Base-by-base conservation (phyloP, 2,797 vertebrate genomes). In the Gymnodraco acuticeps region DNA sequence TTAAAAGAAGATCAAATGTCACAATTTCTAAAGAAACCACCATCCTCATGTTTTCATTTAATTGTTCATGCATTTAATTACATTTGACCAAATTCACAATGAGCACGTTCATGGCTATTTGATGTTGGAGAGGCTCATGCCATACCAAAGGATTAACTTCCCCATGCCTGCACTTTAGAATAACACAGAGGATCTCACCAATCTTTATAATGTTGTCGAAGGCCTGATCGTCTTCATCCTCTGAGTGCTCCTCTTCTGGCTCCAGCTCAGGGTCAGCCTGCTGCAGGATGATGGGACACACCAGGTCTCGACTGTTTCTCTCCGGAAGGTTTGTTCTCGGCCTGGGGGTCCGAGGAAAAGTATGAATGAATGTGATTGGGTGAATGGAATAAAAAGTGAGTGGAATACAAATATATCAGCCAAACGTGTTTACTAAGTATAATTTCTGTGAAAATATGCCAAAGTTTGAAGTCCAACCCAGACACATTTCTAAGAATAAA, bases 221-320 rank as follows among this genome's bases (percentile, higher is more conserved):
- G n/a, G 47, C 10, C 33, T 15, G 6, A 0, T 64, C 58, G 0
- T 10, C 61, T 64, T 51, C 20, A 53, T 53, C 51, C 5, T 55
- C 51, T 0, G 51, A 9, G 1, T 10, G 5, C 41, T 54, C 64
- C 1, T 66, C 51, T 46, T 66, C 51, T 19, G 31, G 0, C 45
- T 55, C 42, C 16, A 14, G 51, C 5, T 5, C 51, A 45, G 41
- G 16, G 41, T 31, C 14, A 11, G 64, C 27, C 51, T 46, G 51
- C 3, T 55, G 16, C 41, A 66, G 41, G 2, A 66, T 66, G 64
- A 66, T 5, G 16, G 64, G 64, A 15, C 41, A 31, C 51, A 66
- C 64, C 64, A 46, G 2, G 5, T 54, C 51, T 31, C 64, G 51
- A 16, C 33, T 17, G 0, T 48, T 42, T 3, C 12, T 16, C 42